A percentile compares a stretch with the other conserved stretches of the same genome.
Conservation (phyloP, 2,113 vertebrate genomes). For the Rissa tridactyla region DNA sequence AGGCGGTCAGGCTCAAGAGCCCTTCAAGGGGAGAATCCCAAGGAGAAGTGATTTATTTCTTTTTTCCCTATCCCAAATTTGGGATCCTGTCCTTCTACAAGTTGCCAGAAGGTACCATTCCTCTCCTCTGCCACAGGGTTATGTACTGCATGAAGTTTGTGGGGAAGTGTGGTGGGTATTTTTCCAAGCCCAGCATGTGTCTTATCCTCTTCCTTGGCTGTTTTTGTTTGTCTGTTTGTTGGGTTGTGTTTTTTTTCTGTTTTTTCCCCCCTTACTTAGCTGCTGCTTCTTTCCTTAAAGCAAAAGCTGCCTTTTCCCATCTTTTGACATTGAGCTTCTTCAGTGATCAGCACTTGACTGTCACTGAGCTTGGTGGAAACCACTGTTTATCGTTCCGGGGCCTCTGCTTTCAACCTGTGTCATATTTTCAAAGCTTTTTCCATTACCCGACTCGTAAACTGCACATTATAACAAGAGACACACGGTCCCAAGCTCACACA, state of each 20-base stretch:
- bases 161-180: neutral
- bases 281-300: neutral
- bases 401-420: neutral
- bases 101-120: neutral
- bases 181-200: neutral
- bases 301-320: neutral
- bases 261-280: rapidly evolving
- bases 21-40: rapidly evolving
- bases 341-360: neutral
- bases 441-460: neutral
- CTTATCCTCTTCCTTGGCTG: neutral
- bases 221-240: neutral
- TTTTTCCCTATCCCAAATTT: neutral
- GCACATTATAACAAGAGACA: neutral
- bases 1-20: neutral
- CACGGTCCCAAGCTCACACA: rapidly evolving
- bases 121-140: neutral
- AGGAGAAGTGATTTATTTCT: neutral
- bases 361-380: neutral
- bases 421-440: neutral
- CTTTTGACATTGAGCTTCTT: neutral
- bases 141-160: neutral
- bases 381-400: neutral
- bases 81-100: neutral
- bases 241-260: neutral